A percentile compares a stretch with the other conserved stretches of the same genome.
Evolutionary conservation across 2,888 invertebrate genomes (phyloP).

Genomic region (Sesia apiformis): DNA sequence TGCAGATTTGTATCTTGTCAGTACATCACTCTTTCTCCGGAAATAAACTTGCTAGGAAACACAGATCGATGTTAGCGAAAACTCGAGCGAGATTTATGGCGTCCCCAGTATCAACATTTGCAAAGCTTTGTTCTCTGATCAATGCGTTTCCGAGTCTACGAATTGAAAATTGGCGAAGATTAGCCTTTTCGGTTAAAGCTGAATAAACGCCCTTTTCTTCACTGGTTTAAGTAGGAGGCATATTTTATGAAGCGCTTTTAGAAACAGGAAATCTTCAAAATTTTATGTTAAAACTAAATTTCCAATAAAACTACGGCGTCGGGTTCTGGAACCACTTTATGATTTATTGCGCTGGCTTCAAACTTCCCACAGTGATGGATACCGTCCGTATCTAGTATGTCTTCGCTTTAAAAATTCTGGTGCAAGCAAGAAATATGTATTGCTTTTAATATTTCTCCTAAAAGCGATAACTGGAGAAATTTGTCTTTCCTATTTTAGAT

Average conservation of each 20-base stretch:
- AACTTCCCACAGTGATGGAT: constrained; percentile 18
- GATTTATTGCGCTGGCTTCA: constrained; percentile 20
- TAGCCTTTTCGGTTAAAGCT: background rate
- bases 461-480: background rate
- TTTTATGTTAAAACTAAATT: constrained; percentile 8
- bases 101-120: constrained; percentile 23
- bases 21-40: constrained; percentile 25
- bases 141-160: constrained; percentile 11
- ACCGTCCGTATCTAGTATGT: constrained; percentile 10
- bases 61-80: constrained; percentile 29
- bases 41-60: constrained; percentile 33
- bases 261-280: constrained; percentile 12
- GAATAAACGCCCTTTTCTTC: background rate
- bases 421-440: constrained; percentile 9
- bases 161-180: background rate
- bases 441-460: background rate
- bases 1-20: constrained; percentile 26
- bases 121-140: constrained; percentile 15
- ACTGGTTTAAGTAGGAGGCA: background rate
- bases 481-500: background rate
- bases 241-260: constrained; percentile 3
- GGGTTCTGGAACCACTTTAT: constrained; percentile 11
- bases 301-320: no score
- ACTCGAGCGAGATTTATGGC: constrained; percentile 29
- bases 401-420: constrained; percentile 16